phyloP scores from a whole-genome alignment of 2,888 invertebrate species.

The Autographa gamma region DNA sequence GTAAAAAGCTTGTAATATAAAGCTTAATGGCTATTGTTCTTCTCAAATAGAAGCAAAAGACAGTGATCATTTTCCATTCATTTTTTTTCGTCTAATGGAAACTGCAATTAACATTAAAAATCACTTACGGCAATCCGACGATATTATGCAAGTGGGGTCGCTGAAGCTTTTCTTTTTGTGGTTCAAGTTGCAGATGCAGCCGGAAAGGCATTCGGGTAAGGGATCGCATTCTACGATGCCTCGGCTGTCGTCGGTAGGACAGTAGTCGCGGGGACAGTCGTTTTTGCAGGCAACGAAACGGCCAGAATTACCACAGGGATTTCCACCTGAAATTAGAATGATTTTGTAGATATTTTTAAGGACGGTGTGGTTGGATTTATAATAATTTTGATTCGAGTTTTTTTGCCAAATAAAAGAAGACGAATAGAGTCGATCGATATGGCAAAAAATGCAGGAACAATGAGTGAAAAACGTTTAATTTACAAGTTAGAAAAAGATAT shows the following conservation, averaged over 20 bases:
- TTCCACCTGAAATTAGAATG: slow-evolving; percentile 65
- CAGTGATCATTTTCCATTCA: not conserved
- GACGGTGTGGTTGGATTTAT: too few species aligned
- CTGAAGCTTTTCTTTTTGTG: slow-evolving; percentile 53
- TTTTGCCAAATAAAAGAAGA: too few species aligned
- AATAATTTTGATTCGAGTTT: too few species aligned
- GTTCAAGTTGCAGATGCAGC: slow-evolving; percentile 65
- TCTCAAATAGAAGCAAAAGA: not conserved
- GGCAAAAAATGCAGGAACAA: too few species aligned
- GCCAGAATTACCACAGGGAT: slow-evolving; percentile 64
- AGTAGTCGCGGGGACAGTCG: slow-evolving; percentile 57
- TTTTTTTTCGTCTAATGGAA: slow-evolving; percentile 10
- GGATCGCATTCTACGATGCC: slow-evolving; percentile 52
- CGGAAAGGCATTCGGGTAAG: slow-evolving; percentile 56
- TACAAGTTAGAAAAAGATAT: too few species aligned
- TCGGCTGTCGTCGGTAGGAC: slow-evolving; percentile 63
- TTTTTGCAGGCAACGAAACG: slow-evolving; percentile 56
- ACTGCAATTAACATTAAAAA: slow-evolving; percentile 24
- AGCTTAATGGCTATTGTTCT: not conserved
- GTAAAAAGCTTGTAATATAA: not conserved
- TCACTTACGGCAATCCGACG: slow-evolving; percentile 64
- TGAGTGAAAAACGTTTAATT: too few species aligned
- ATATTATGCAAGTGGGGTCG: slow-evolving; percentile 61
- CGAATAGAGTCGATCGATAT: too few species aligned
- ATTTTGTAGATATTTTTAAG: too few species aligned